Evolutionary conservation across 2,888 invertebrate species (phyloP), one percentile per base, ranked within the genome.

Genomic region (Trimorus sp.): DNA sequence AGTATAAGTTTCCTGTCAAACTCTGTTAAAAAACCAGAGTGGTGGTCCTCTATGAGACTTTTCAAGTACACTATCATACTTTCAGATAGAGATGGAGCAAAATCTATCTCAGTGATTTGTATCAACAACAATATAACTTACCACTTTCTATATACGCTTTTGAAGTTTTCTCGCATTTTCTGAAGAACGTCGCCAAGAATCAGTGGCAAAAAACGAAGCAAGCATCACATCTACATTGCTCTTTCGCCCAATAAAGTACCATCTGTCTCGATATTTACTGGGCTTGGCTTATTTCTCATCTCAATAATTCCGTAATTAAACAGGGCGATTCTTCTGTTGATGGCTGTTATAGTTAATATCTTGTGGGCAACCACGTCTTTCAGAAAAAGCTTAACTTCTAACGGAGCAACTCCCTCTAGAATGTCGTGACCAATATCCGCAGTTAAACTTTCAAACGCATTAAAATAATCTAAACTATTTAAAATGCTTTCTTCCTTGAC

Each of bases 211-310:
- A 4, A 45, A 11, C 45, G 45, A 45, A 45, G 9, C 14, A 79
- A 58, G 58, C 82, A 79, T 53, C 73, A 65, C 42, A 70, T 74
- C 56, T 84, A 82, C 59, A 76, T 45, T 26, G 79, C 77, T 37
- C 84, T 56, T 74, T 84, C 65, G 9, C 84, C 74, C 45, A 84
- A 73, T 15, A 84, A 65, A 4, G 40, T 45, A 12, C 74, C 77
- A 1, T 49, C 58, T 40, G 82, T 84, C 12, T 77, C 76, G 11
- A 84, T 14, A 16, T 56, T 45, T 12, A 84, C 63, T 14, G 82
- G 77, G 70, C 82, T 84, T n/a, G 77, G 74, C 38, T 84, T 79
- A 74, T 82, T 66, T 48, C 36, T 49, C 12, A 71, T 58, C 1
- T 83, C 71, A 14, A 75, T 65, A 9, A 38, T 26, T 16, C 82